These are phyloP conservation scores for Coryphaenoides rupestris DNA, from an alignment of 2,113 vertebrate genomes.

Conservation along the genomic window DNA sequence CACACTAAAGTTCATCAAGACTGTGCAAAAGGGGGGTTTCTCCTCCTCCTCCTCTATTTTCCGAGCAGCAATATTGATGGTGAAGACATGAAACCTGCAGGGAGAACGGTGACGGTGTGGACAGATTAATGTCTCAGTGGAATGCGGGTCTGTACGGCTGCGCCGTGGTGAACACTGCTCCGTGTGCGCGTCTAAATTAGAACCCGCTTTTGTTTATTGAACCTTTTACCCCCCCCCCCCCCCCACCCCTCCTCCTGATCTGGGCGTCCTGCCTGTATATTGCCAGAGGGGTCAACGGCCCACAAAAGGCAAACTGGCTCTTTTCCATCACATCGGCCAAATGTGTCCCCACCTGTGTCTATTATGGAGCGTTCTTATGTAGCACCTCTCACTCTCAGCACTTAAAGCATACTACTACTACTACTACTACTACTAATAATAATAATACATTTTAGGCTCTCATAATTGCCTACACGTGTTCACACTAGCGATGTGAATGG, in stretches of 20 bases:
- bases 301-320: slow-evolving; percentile 18
- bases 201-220: slow-evolving; percentile 67
- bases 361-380: slow-evolving; percentile 71
- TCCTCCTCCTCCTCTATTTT: slow-evolving; percentile 10
- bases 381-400: too few relatives aligned
- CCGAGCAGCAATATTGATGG: slow-evolving; percentile 73
- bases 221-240: slow-evolving; percentile 50
- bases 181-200: slow-evolving; percentile 74
- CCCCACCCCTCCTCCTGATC: slow-evolving; percentile 11
- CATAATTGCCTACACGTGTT: too few relatives aligned
- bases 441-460: too few relatives aligned
- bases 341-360: slow-evolving; percentile 80
- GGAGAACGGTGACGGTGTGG: slow-evolving; percentile 52
- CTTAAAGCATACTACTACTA: too few relatives aligned
- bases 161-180: slow-evolving; percentile 36
- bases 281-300: slow-evolving; percentile 66
- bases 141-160: slow-evolving; percentile 63
- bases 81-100: slow-evolving; percentile 73
- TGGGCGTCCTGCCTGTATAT: slow-evolving; percentile 27
- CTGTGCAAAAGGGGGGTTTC: too few relatives aligned
- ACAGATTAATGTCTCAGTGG: slow-evolving; percentile 70
- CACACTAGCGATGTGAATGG: too few relatives aligned
- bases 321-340: slow-evolving; percentile 70
- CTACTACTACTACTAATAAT: too few relatives aligned
- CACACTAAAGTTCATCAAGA: too few relatives aligned